Conservation (phyloP, 1,140 invertebrate species). For the Ladona fulva region DNA sequence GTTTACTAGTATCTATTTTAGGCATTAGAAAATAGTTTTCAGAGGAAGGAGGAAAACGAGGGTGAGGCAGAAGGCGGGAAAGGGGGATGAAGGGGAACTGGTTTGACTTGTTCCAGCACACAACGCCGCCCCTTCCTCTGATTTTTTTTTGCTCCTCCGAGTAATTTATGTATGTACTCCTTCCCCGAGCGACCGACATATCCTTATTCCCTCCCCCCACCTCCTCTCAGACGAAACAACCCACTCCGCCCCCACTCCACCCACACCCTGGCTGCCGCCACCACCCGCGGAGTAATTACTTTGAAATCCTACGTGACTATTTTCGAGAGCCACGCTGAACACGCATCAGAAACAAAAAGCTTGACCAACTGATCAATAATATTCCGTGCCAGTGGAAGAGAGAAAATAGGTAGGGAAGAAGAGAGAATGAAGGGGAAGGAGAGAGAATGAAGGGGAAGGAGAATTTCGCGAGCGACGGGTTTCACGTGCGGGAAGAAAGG, state of each 20-base stretch:
- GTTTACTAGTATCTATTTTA: too few relatives aligned
- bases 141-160: not conserved
- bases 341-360: not conserved
- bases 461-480: too few relatives aligned
- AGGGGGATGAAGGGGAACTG: not conserved
- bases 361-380: conserved; percentile 1
- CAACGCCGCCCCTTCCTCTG: not conserved
- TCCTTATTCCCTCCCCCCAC: not conserved
- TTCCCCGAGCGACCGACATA: too few relatives aligned
- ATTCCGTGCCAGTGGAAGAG: not conserved
- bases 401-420: not conserved
- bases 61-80: not conserved
- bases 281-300: conserved; percentile 6
- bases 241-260: not conserved
- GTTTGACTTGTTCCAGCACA: not conserved
- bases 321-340: not conserved
- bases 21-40: too few relatives aligned
- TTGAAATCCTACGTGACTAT: not conserved
- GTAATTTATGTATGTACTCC: not conserved
- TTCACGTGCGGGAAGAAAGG: not conserved
- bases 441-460: not conserved
- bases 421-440: not conserved
- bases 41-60: not conserved
- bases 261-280: not conserved
- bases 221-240: not conserved